phyloP scores from a whole-genome alignment of 2,797 vertebrate species.

The Phrynocephalus forsythii region DNA sequence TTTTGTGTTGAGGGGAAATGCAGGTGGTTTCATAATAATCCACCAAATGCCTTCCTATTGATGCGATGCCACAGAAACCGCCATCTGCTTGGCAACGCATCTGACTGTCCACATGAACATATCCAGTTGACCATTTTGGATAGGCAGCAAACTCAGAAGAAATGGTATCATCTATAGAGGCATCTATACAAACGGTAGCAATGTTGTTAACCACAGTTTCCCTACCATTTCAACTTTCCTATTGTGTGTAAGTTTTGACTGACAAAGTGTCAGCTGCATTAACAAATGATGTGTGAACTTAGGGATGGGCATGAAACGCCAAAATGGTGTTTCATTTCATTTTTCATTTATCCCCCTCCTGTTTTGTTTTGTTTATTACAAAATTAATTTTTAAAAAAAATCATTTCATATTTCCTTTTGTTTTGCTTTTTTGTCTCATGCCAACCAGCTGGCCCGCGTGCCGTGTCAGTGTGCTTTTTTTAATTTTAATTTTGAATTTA shows the following conservation, averaged over 20 bases:
- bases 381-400: no score
- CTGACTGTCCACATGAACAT: not conserved
- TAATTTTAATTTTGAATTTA: no score
- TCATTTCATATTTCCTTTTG: no score
- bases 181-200: not conserved
- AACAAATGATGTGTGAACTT: not conserved
- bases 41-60: not conserved
- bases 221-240: not conserved
- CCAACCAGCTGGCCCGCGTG: no score
- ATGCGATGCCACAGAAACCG: not conserved
- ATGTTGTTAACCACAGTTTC: not conserved
- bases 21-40: not conserved
- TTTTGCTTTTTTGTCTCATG: no score
- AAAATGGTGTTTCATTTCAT: no score
- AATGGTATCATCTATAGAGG: no score
- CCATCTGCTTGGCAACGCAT: not conserved
- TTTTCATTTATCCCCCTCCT: no score
- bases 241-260: not conserved
- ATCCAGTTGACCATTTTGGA: not conserved
- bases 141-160: not conserved
- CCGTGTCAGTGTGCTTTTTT: no score
- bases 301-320: no score
- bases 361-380: no score
- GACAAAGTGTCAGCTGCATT: not conserved
- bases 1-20: not conserved